Evolutionary conservation across 2,888 invertebrate species (phyloP).

Genomic region (Brenthis ino): DNA sequence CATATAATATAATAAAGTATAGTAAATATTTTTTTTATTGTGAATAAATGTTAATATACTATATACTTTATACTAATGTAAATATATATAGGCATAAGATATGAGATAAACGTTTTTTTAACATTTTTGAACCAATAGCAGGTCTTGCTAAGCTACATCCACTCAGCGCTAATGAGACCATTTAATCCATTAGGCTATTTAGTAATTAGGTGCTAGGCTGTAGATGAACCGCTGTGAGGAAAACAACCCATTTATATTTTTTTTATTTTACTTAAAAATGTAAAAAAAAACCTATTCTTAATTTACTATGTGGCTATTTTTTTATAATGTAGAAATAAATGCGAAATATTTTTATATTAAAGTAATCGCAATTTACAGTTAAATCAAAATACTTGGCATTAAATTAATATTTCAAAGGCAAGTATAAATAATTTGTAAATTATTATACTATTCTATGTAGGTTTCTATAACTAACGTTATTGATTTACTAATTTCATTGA

Average conservation of each 20-base stretch:
- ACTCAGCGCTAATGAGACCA: slow-evolving; percentile 65
- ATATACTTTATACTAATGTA: no score
- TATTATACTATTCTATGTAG: no score
- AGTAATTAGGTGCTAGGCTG: slow-evolving; percentile 69
- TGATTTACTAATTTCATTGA: slow-evolving; percentile 8
- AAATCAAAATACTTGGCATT: no score
- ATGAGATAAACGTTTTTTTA: background rate
- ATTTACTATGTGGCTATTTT: background rate
- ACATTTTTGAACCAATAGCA: slow-evolving; percentile 41
- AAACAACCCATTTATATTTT: slow-evolving; percentile 27
- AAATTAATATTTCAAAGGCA: no score
- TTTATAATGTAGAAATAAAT: no score
- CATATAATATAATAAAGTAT: no score
- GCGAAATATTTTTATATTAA: no score
- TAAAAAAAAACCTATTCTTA: background rate
- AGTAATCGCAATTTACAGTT: no score
- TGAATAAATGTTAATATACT: no score
- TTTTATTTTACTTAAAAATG: slow-evolving; percentile 16
- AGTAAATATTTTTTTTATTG: no score
- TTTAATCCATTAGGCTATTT: slow-evolving; percentile 70
- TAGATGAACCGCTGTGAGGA: slow-evolving; percentile 49
- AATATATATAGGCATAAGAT: no score
- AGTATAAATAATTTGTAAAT: no score
- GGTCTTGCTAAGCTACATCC: slow-evolving; percentile 57
- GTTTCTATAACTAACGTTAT: background rate